Percentiles rank a stretch among this genome's conserved stretches.
Conservation (phyloP, 2,113 vertebrate genomes). For the Mesembrinibis cayennensis region DNA sequence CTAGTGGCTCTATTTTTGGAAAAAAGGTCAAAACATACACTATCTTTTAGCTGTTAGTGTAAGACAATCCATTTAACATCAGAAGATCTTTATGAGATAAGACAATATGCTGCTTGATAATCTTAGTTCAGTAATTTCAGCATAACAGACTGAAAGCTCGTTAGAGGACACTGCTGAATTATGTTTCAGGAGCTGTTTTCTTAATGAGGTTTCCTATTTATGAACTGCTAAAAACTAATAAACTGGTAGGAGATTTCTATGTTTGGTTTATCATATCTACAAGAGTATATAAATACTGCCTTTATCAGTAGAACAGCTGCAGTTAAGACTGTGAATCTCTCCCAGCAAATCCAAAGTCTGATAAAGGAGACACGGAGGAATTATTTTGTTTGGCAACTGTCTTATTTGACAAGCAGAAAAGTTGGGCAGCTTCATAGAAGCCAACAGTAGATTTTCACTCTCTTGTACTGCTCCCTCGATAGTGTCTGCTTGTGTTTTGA, state of each 20-base stretch:
- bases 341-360: background rate
- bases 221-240: slow-evolving; percentile 39
- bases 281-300: slow-evolving; percentile 8
- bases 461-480: background rate
- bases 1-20: background rate
- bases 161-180: background rate
- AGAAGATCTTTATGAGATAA: background rate
- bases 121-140: background rate
- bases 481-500: background rate
- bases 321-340: background rate
- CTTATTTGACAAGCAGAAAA: background rate
- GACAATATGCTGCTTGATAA: background rate
- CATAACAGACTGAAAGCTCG: background rate
- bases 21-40: background rate
- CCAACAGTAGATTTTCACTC: background rate
- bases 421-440: background rate
- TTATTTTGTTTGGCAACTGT: slow-evolving; percentile 46
- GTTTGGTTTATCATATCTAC: background rate
- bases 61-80: background rate
- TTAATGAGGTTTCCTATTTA: slow-evolving; percentile 23
- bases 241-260: slow-evolving; percentile 1
- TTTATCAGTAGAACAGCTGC: background rate
- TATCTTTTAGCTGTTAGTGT: background rate
- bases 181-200: background rate
- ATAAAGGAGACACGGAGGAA: background rate